Evolutionary conservation across 1,140 invertebrate species (phyloP).

Genomic region (Tenebrio molitor): DNA sequence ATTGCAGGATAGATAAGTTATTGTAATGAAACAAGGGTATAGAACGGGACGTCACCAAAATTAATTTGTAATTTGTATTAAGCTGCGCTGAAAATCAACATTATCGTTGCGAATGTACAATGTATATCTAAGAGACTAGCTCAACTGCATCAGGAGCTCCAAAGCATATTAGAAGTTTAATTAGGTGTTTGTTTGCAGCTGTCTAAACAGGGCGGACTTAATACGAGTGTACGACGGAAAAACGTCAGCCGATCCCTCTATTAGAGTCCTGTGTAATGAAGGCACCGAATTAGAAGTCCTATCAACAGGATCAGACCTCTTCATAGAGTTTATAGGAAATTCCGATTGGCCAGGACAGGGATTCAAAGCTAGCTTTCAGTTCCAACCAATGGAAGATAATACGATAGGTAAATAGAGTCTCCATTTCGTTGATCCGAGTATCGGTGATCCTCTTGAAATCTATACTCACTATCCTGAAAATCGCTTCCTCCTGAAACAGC

Average conservation of each 20-base stretch:
- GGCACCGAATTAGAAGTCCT: slow-evolving; percentile 81
- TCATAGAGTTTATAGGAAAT: slow-evolving; percentile 86
- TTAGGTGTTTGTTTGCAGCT: slow-evolving; percentile 72
- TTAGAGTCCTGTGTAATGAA: slow-evolving; percentile 86
- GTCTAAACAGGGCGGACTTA: slow-evolving; percentile 84
- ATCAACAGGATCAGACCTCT: slow-evolving; percentile 83
- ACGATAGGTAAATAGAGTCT: slow-evolving; percentile 58
- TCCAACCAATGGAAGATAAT: slow-evolving; percentile 75
- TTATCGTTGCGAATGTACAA: too few relatives aligned
- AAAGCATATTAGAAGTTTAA: slow-evolving; percentile 1
- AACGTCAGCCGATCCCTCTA: slow-evolving; percentile 75
- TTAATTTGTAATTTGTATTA: too few relatives aligned
- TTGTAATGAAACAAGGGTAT: too few relatives aligned
- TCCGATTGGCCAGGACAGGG: slow-evolving; percentile 86
- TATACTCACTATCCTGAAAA: background rate
- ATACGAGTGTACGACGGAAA: slow-evolving; percentile 85
- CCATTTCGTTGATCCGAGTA: slow-evolving; percentile 8
- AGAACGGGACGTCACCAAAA: too few relatives aligned
- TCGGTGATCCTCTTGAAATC: background rate
- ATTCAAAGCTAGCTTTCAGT: slow-evolving; percentile 87
- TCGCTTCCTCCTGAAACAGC: background rate
- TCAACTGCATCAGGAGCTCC: background rate
- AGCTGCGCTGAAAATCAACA: too few relatives aligned
- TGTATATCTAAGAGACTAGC: too few relatives aligned
- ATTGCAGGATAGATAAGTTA: too few relatives aligned